Evolutionary conservation across 2,888 invertebrate species (phyloP), one percentile per base, ranked within the genome.

Genomic region (Thymelicus sylvestris): DNA sequence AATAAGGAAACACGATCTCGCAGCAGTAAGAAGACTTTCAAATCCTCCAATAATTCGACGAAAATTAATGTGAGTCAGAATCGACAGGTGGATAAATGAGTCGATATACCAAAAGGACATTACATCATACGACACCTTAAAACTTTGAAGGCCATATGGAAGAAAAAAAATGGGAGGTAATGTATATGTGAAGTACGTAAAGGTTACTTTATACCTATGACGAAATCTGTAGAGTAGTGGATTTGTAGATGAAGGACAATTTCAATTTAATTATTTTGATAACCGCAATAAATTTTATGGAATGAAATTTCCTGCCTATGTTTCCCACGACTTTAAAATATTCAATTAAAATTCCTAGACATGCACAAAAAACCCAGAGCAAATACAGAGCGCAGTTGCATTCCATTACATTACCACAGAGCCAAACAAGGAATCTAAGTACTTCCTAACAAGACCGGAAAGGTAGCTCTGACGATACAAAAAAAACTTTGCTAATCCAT

Each of bases 361-460:
- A 55, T 10, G 13, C 6, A 57, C 13, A 38, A 57, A 55, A 57
- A 44, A 13, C 8, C 13, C 38, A 57, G 31, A 2, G 31, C 52
- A 10, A 41, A 12, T 10, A 12, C 13, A 6, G 38, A 2, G 31
- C 31, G 7, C 31, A 3, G 19, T 15, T 52, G 24, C 55, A 19
- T 8, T 44, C 44, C 19, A 50, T 50, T 67, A 67, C 6, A 38
- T 57, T 57, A 57, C 57, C 13, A 38, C 57, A 57, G 13, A 38
- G 31, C 31, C 57, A 57, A 67, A 61, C 67, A 50, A 67, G 67
- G 47, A 24, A 61, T 39, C 31, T 15, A 31, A 59, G 48, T 65
- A 60, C 70, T 70, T 70, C 70, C 70, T 70, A 24, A 41, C 64
- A 50, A 60, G 60, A 70, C 70, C 70, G 65, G 70, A 65, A 70